Percentiles rank a stretch among this genome's conserved stretches.
Evolutionary conservation across 2,888 invertebrate genomes (phyloP).

Genomic region (Acleris laterana): DNA sequence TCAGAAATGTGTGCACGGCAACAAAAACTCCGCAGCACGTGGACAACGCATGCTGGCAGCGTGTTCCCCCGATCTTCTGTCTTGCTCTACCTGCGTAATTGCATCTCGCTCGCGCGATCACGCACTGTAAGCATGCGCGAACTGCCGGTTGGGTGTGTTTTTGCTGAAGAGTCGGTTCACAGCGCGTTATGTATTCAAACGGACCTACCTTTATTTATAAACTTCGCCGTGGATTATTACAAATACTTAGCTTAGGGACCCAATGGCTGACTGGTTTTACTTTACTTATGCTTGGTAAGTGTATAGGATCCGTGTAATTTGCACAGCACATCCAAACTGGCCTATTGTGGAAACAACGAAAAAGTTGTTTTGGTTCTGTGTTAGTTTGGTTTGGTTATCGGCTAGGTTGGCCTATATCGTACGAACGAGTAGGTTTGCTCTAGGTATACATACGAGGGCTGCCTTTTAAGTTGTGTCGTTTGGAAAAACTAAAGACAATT

Average conservation of each 20-base stretch:
- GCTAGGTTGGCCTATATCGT: no score
- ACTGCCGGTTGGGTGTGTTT: constrained; percentile 53
- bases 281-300: no score
- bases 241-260: not conserved
- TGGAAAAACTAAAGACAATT: no score
- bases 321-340: no score
- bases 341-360: no score
- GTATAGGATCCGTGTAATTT: no score
- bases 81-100: constrained; percentile 35
- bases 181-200: constrained; percentile 28
- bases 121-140: constrained; percentile 60
- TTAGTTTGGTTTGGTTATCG: no score
- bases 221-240: constrained; percentile 24
- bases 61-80: constrained; percentile 48
- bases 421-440: no score
- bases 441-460: no score
- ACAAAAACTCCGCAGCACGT: constrained; percentile 71
- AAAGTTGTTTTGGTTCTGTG: no score
- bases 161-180: constrained; percentile 29
- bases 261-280: no score
- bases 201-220: constrained; percentile 34
- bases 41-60: constrained; percentile 70
- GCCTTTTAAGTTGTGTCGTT: no score
- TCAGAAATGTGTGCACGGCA: constrained; percentile 48
- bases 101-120: constrained; percentile 53